Evolutionary conservation across 1,140 invertebrate species (phyloP), one percentile per base, ranked within the genome.

Genomic region (Muscidifurax raptorellus): DNA sequence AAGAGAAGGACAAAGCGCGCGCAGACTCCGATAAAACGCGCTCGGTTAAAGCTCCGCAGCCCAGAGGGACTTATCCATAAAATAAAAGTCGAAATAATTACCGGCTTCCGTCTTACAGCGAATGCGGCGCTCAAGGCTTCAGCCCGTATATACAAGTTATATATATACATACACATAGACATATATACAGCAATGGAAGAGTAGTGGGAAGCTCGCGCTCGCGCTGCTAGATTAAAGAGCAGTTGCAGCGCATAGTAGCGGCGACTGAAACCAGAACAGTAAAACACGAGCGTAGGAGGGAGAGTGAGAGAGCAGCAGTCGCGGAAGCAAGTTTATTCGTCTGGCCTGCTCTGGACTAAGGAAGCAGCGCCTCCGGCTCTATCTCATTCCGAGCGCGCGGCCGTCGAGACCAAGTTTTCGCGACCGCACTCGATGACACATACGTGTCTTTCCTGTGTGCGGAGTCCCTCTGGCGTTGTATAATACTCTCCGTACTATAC

Each of bases 21-120:
- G 36, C 44, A n/a, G n/a, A n/a, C n/a, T n/a, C n/a, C 22, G 5
- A 59, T 59, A 59, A 59, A 59, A 59, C 18, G 52, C 52, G 52
- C 52, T 59, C 22, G 18, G 52, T 59, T 59, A 59, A 59, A 59
- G 52, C 52, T n/a, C 44, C 6, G 22, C 22, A 22, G 22, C 13
- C 18, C 47, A 18, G 2, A 15, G 47, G 13, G 47, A 28, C 66
- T 67, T 27, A 67, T 67, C n/a, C 27, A 67, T 67, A 27, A 27
- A 69, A 74, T 30, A 74, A 74, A 30, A 74, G 71, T 74, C 71
- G 32, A 74, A 74, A 74, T 74, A 74, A 74, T 74, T 74, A 74
- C 71, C 22, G 7, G 30, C 71, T 28, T 18, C 25, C 28, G 25
- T 69, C 67, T 69, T 69, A 28, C 5, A 18, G 32, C 32, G 32